Evolutionary conservation across 2,888 invertebrate species (phyloP).

Genomic region (Tipula confusa): DNA sequence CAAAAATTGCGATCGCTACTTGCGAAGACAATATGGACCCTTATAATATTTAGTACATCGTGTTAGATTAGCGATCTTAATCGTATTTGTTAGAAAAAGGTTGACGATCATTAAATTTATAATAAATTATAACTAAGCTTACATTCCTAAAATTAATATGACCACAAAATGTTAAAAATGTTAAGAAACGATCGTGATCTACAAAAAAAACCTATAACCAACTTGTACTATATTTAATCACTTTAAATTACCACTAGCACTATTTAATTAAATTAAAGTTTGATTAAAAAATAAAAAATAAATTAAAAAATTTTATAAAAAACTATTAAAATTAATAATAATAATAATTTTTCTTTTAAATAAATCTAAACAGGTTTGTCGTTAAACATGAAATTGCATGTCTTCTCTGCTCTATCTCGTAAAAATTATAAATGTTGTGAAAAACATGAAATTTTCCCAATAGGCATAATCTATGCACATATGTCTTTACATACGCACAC

Average conservation of each 20-base stretch:
- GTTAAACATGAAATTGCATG: constrained; percentile 20
- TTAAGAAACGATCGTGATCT: too few species aligned
- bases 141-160: too few species aligned
- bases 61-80: too few species aligned
- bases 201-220: background rate
- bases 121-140: too few species aligned
- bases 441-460: constrained; percentile 1
- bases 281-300: background rate
- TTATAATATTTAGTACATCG: too few species aligned
- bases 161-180: too few species aligned
- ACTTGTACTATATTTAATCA: background rate
- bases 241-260: background rate
- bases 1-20: too few species aligned
- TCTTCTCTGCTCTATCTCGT: background rate
- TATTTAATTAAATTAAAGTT: constrained; percentile 6
- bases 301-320: background rate
- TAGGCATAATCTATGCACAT: background rate
- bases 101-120: too few species aligned
- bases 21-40: too few species aligned
- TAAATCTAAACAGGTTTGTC: constrained; percentile 12
- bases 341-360: too few species aligned
- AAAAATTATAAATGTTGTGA: background rate
- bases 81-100: too few species aligned
- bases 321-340: background rate
- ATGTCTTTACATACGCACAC: too few species aligned